phyloP scores from a whole-genome alignment of 1,140 invertebrate species.

The Pseudomyrmex flavicornis region DNA sequence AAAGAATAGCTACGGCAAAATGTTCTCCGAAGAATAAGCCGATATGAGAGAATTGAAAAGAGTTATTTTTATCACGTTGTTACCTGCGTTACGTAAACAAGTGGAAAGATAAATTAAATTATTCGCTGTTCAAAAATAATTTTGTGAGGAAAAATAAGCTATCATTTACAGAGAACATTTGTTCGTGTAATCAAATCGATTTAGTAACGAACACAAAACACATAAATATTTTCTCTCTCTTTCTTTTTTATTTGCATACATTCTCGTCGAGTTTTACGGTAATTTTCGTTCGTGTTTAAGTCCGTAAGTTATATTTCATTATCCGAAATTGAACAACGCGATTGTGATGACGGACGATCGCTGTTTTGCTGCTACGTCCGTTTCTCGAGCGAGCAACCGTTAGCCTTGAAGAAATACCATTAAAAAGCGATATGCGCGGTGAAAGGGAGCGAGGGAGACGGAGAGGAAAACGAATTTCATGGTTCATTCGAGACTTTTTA shows the following conservation, averaged over 20 bases:
- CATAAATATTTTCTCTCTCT: too few relatives aligned
- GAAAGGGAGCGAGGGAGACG: conserved; percentile 64
- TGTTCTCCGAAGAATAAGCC: too few relatives aligned
- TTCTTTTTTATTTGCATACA: background rate
- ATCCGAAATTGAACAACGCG: conserved; percentile 64
- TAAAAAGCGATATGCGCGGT: conserved; percentile 61
- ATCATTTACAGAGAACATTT: too few relatives aligned
- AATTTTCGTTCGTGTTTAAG: conserved; percentile 29
- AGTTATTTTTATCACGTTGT: background rate
- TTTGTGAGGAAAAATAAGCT: too few relatives aligned
- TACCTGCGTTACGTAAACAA: too few relatives aligned
- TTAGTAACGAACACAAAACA: too few relatives aligned
- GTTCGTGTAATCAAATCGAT: too few relatives aligned
- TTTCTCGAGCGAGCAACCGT: conserved; percentile 62
- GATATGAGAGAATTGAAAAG: background rate
- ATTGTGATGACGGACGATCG: conserved; percentile 46
- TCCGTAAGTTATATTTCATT: conserved; percentile 59
- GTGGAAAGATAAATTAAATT: too few relatives aligned
- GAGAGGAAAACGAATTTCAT: conserved; percentile 75
- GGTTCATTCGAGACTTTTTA: conserved; percentile 79
- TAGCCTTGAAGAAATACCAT: conserved; percentile 67
- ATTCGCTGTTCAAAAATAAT: too few relatives aligned
- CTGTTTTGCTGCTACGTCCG: conserved; percentile 34
- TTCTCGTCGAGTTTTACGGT: background rate
- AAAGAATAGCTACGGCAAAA: background rate